Base-by-base conservation (phyloP, 2,113 vertebrate species). In the Vidua macroura region DNA sequence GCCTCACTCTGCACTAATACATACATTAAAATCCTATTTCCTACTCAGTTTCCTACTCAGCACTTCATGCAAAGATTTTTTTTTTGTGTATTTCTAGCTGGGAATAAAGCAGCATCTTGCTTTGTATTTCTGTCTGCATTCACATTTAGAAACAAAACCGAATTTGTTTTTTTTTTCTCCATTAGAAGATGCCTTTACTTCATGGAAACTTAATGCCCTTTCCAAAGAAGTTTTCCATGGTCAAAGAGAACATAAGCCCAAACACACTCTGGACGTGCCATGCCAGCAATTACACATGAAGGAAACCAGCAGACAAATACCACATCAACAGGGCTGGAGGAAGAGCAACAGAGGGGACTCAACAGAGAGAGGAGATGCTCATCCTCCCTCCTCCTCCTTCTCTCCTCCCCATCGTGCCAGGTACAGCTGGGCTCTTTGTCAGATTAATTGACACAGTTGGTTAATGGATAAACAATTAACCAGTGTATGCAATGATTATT, bases 381-480 rank as follows among this genome's bases (percentile, higher is more conserved):
- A 76, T 83, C 56, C 63, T 87, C 86, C 53, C 60, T 56, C 84
- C 66, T 86, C 81, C 66, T 86, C 83, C 67, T 75, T 69, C 51
- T 60, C 31, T 52, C 46, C 51, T 51, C 90, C 80, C 37, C 1
- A 8, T 15, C 0, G 88, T 96, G 88, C 93, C 94, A 96, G 95
- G 96, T 94, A 90, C 92, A 7, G 85, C 86, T 8, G 6, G 53
- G 66, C 37, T 90, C 83, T 81, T 51, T 67, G 56, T 62, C 87
- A 74, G 15, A 81, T 78, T 73, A 83, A 91, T 15, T 72, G 79
- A 86, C 2, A 7, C 73, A 77, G 48, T 13, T 24, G 7, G 92
- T 94, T 95, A 97, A 96, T 94, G 94, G 83, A 67, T 96, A 90
- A 96, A 95, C 95, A 93, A 96, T 96, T 96, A 96, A 95, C 90